These are phyloP conservation scores for Drosophila tropicalis DNA, from an alignment of 1,140 invertebrate genomes.

Conservation along the genomic window DNA sequence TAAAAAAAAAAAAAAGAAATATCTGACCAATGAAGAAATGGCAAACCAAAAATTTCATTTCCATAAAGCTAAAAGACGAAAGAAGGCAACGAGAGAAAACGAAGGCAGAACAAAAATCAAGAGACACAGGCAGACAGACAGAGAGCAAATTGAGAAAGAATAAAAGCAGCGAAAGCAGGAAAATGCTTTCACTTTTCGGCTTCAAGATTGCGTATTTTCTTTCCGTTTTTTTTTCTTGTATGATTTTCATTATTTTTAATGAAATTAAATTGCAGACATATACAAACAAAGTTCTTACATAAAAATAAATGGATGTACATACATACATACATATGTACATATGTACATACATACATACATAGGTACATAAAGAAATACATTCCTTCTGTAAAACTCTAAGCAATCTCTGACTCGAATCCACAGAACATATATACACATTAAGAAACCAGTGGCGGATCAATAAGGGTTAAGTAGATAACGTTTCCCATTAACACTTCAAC, in stretches of 20 bases:
- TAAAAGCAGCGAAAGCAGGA: neutral
- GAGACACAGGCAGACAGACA: constrained; percentile 2
- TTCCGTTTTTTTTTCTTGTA: neutral
- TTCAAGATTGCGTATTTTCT: constrained; percentile 10
- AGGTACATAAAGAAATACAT: too few species aligned
- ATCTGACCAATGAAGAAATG: constrained; percentile 53
- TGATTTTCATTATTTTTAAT: constrained; percentile 32
- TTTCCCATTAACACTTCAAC: too few species aligned
- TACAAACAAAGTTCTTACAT: neutral
- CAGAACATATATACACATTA: too few species aligned
- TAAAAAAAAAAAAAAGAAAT: constrained; percentile 4
- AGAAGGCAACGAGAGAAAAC: neutral
- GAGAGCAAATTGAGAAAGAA: constrained; percentile 4
- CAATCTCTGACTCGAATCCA: too few species aligned
- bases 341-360: neutral
- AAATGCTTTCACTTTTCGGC: constrained; percentile 45
- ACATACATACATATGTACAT: neutral
- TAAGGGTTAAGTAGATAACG: too few species aligned
- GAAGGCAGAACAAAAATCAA: constrained; percentile 5
- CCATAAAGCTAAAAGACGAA: constrained; percentile 23
- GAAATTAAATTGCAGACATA: constrained; percentile 29
- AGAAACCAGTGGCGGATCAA: too few species aligned
- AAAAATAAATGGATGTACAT: neutral
- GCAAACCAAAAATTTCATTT: constrained; percentile 56
- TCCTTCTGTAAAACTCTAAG: too few species aligned